phyloP scores from a whole-genome alignment of 2,113 vertebrate genomes.

The Prietella phreatophila region DNA sequence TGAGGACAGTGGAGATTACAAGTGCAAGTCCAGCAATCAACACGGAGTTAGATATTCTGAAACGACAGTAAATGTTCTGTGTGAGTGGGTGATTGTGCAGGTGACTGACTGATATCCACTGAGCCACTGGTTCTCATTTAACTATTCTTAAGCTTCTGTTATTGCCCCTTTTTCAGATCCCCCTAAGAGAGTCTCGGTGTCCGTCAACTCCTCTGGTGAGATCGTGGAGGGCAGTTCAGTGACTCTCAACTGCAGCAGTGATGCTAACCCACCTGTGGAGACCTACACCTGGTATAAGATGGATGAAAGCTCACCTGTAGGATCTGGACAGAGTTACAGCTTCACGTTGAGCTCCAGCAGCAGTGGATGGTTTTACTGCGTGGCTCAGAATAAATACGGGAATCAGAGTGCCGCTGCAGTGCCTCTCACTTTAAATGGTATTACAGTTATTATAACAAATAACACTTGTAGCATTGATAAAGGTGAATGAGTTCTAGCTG shows the following conservation, averaged over 20 bases:
- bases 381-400: constrained; percentile 41
- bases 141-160: background rate
- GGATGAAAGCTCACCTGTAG: constrained; percentile 18
- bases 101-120: background rate
- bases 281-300: constrained; percentile 31
- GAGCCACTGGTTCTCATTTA: background rate
- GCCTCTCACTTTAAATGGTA: constrained; percentile 14
- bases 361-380: constrained; percentile 44
- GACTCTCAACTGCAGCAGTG: constrained; percentile 42
- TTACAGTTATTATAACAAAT: background rate
- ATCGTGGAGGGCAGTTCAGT: background rate
- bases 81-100: constrained; percentile 16
- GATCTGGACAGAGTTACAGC: constrained; percentile 35
- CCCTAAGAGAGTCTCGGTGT: background rate
- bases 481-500: background rate
- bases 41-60: background rate
- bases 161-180: background rate
- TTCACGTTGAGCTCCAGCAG: constrained; percentile 6
- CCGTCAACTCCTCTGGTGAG: constrained; percentile 1
- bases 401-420: constrained; percentile 14
- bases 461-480: background rate
- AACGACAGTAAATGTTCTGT: constrained; percentile 17
- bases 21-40: constrained; percentile 9
- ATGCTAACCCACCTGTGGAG: constrained; percentile 38
- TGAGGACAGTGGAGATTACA: constrained; percentile 32